A percentile compares a stretch with the other conserved stretches of the same genome.
Evolutionary conservation across 2,797 vertebrate genomes (phyloP).

Genomic region (Enteromius anoplus): DNA sequence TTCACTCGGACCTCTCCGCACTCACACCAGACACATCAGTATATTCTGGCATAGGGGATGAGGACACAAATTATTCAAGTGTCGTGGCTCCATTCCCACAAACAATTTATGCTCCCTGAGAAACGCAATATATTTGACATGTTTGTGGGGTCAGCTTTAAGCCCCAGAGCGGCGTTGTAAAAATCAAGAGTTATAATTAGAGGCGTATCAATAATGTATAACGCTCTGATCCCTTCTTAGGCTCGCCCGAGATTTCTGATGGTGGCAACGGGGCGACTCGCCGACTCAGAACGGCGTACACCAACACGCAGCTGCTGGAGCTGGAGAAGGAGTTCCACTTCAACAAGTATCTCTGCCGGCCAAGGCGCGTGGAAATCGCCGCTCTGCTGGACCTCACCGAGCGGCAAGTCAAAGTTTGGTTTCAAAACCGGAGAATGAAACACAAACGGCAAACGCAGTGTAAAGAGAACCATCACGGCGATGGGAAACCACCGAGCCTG

Average conservation of each 20-base stretch:
- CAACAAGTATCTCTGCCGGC: slow-evolving; percentile 97
- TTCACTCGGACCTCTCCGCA: slow-evolving; percentile 73
- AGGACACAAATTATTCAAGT: slow-evolving; percentile 73
- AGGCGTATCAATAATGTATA: slow-evolving; percentile 59
- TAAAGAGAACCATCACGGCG: slow-evolving; percentile 92
- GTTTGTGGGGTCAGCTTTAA: slow-evolving; percentile 57
- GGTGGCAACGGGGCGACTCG: slow-evolving; percentile 79
- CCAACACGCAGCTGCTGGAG: slow-evolving; percentile 96
- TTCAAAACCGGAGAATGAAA: slow-evolving; percentile 98
- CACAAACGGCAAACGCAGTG: slow-evolving; percentile 95
- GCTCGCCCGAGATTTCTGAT: slow-evolving; percentile 84
- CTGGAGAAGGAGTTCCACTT: slow-evolving; percentile 99
- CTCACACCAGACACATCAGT: slow-evolving; percentile 71
- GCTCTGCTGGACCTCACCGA: slow-evolving; percentile 93
- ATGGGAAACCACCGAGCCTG: slow-evolving; percentile 83
- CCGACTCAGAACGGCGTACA: slow-evolving; percentile 94
- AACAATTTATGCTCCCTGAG: slow-evolving; percentile 78
- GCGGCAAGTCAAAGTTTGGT: slow-evolving; percentile 98
- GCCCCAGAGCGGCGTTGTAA: slow-evolving; percentile 45
- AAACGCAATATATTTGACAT: slow-evolving; percentile 59
- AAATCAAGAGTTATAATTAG: slow-evolving; percentile 57
- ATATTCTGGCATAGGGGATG: slow-evolving; percentile 69
- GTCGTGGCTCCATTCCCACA: slow-evolving; percentile 62
- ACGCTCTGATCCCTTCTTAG: slow-evolving; percentile 66
- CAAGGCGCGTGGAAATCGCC: slow-evolving; percentile 93